These are phyloP conservation scores for Lasioglossum leucozonium DNA, from an alignment of 2,888 invertebrate species.

Conservation along the genomic window DNA sequence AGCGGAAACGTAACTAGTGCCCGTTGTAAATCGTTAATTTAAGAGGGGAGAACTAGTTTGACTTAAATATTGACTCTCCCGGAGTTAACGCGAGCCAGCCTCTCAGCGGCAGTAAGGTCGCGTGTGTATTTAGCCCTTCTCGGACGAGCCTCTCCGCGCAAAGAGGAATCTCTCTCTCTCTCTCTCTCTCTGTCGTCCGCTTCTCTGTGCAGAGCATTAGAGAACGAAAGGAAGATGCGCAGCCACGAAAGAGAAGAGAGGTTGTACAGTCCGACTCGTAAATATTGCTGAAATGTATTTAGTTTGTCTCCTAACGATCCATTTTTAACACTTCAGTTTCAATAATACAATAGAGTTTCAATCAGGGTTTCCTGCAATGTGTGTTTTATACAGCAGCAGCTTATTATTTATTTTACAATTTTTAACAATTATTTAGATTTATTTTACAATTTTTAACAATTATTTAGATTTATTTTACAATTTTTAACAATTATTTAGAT, in stretches of 20 bases:
- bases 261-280: not conserved
- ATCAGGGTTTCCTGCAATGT: too few species aligned
- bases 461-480: too few species aligned
- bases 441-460: too few species aligned
- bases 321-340: not conserved
- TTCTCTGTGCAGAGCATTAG: constrained; percentile 7
- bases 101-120: constrained; percentile 61
- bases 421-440: too few species aligned
- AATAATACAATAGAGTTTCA: not conserved
- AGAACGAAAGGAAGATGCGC: not conserved
- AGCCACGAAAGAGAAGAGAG: constrained; percentile 5
- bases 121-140: constrained; percentile 67
- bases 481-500: too few species aligned
- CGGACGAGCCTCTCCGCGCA: constrained; percentile 53
- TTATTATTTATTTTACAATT: too few species aligned
- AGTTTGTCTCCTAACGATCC: not conserved
- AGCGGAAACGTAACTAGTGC: constrained; percentile 53
- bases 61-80: constrained; percentile 72
- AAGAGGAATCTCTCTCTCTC: constrained; percentile 46
- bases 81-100: constrained; percentile 64
- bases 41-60: constrained; percentile 69
- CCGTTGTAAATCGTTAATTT: constrained; percentile 72
- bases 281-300: not conserved
- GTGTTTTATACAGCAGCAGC: too few species aligned
- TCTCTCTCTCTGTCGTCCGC: not conserved